Conservation (phyloP, 2,888 invertebrate genomes). For the Phragmatobia fuliginosa region DNA sequence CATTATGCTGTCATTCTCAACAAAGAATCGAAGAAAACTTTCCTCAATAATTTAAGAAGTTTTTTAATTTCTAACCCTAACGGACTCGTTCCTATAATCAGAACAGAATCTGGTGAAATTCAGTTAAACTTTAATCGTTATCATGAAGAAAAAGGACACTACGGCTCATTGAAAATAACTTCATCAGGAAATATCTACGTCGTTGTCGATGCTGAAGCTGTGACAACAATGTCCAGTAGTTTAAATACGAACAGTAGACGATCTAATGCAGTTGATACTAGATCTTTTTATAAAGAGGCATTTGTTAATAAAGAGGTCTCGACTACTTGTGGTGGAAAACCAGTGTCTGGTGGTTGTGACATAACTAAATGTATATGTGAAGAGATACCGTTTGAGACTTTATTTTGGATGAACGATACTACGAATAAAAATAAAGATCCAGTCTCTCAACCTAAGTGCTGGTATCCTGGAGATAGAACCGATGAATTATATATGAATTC, state of each 20-base stretch:
- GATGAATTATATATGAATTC: background rate
- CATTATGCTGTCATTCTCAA: constrained; percentile 62
- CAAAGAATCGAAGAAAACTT: constrained; percentile 62
- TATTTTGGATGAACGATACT: background rate
- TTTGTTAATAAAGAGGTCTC: constrained; percentile 48
- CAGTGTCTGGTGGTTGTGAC: constrained; percentile 50
- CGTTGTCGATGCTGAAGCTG: constrained; percentile 54
- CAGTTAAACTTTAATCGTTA: constrained; percentile 56
- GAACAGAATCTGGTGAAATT: constrained; percentile 61
- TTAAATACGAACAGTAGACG: constrained; percentile 19
- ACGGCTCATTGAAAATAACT: constrained; percentile 66
- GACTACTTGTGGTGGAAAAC: constrained; percentile 21
- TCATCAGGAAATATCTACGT: constrained; percentile 68
- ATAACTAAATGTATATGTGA: constrained; percentile 58
- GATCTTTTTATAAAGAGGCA: constrained; percentile 21
- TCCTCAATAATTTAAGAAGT: constrained; percentile 62
- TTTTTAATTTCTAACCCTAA: constrained; percentile 54
- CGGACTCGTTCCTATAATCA: constrained; percentile 58
- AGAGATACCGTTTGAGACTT: constrained; percentile 31
- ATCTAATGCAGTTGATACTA: constrained; percentile 5
- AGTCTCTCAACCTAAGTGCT: constrained; percentile 9
- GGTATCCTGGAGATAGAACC: background rate
- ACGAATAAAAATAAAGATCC: constrained; percentile 11
- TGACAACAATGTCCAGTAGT: constrained; percentile 42
- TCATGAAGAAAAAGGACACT: constrained; percentile 39